Conservation (phyloP, 1,140 invertebrate species). For the Panagrolaimus sp. region DNA sequence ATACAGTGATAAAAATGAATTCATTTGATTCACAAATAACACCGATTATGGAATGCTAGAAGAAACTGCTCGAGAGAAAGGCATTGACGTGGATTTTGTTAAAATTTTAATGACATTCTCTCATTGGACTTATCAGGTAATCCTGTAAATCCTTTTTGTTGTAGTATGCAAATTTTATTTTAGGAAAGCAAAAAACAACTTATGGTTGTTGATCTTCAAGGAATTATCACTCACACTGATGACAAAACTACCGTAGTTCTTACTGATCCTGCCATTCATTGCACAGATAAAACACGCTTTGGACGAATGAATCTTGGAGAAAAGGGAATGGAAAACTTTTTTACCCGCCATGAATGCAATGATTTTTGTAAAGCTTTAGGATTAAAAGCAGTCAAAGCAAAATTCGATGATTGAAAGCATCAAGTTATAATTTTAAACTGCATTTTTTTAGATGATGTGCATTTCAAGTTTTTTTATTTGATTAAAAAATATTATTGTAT, state of each 20-base stretch:
- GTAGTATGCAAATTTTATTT: constrained; percentile 18
- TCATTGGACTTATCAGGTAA: constrained; percentile 31
- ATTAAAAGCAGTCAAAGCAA: too few species aligned
- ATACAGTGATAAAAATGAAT: constrained; percentile 14
- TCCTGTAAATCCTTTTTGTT: background rate
- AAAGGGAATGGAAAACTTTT: constrained; percentile 27
- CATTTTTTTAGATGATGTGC: too few species aligned
- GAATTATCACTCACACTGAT: constrained; percentile 18
- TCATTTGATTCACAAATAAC: constrained; percentile 35
- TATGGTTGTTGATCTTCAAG: constrained; percentile 35
- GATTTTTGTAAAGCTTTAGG: constrained; percentile 9
- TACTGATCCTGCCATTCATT: constrained; percentile 32
- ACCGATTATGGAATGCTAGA: constrained; percentile 20
- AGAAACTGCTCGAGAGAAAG: background rate
- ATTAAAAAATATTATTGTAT: too few species aligned
- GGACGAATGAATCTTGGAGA: constrained; percentile 25
- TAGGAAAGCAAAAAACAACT: constrained; percentile 19
- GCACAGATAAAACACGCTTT: constrained; percentile 24
- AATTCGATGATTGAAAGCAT: too few species aligned
- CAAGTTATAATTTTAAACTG: too few species aligned
- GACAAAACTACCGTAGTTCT: constrained; percentile 20
- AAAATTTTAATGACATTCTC: constrained; percentile 28
- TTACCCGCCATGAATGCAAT: constrained; percentile 23
- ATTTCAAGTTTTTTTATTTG: too few species aligned
- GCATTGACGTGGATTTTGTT: constrained; percentile 21